phyloP scores from a whole-genome alignment of 2,888 invertebrate species.

The Ectemnius continuus region DNA sequence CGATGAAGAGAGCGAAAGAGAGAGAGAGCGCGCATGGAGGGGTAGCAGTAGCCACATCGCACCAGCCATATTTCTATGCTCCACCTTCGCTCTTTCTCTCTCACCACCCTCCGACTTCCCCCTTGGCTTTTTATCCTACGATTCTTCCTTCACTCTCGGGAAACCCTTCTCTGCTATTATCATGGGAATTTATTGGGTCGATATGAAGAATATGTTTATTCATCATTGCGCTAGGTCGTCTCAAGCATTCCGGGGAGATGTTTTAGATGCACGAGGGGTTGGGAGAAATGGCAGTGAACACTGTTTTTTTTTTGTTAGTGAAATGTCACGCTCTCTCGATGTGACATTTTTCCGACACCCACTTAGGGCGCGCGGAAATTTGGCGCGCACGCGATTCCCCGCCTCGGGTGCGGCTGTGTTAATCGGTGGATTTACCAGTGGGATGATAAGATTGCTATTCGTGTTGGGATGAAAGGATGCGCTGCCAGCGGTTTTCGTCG shows the following conservation, averaged over 20 bases:
- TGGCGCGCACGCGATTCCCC: too few species aligned
- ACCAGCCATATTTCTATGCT: neutral
- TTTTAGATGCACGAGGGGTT: too few species aligned
- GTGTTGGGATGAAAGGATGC: neutral
- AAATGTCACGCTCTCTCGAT: neutral
- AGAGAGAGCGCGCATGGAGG: too few species aligned
- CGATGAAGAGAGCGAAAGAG: neutral
- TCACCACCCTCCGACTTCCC: neutral
- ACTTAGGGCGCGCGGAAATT: neutral
- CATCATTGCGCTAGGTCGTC: too few species aligned
- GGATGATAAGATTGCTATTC: neutral
- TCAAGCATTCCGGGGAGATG: too few species aligned
- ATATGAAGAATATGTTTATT: too few species aligned
- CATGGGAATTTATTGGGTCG: too few species aligned
- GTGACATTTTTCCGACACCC: neutral
- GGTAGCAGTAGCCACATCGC: too few species aligned
- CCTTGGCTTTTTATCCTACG: neutral
- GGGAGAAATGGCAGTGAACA: too few species aligned
- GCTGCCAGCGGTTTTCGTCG: neutral
- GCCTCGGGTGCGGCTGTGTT: neutral
- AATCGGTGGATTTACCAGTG: too few species aligned
- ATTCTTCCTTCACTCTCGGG: neutral
- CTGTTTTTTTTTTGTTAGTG: neutral
- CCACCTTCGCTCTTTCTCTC: neutral
- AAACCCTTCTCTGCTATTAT: too few species aligned